Evolutionary conservation across 2,113 vertebrate genomes (phyloP), one percentile per base, ranked within the genome.

Genomic region (Zootoca vivipara): DNA sequence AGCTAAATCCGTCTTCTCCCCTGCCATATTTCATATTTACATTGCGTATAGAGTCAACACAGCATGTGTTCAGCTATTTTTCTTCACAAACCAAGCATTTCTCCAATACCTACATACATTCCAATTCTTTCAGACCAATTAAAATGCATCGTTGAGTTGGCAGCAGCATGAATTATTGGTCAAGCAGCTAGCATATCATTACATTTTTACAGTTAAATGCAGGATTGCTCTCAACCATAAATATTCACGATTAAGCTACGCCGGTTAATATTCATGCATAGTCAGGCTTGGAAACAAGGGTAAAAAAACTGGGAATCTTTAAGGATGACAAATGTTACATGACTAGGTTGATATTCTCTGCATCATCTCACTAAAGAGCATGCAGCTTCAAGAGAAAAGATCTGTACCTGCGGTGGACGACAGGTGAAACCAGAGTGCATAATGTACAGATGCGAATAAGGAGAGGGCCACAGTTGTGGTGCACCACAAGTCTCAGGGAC

Each of bases 201-300:
- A 94, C 89, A 93, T 90, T 82, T 52, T 94, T 91, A 94, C 56
- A 52, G 78, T 91, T 92, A 94, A 94, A 93, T 95, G 85, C 87
- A 94, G 64, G 80, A 87, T 92, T 91, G 94, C 42, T 91, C 35
- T 89, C 89, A 40, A 85, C 16, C 87, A 94, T 92, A 93, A 93
- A 73, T 93, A 93, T 93, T 93, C 84, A 90, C 73, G 30, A 26
- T 83, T 77, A 92, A 95, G 92, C 42, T 8, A 69, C 78, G 13
- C 3, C 33, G 78, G 30, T 85, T 92, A 91, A 95, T 92, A 92
- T 90, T 89, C 89, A 94, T 78, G 58, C 12, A 52, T 1, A 92
- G 74, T 87, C 87, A 94, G 46, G 80, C 2, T 22, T 65, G 90
- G 15, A 77, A 85, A 82, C 69, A 46, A 93, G 86, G 90, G 24